Evolutionary conservation across 2,888 invertebrate genomes (phyloP).

Genomic region (Junonia oenone): DNA sequence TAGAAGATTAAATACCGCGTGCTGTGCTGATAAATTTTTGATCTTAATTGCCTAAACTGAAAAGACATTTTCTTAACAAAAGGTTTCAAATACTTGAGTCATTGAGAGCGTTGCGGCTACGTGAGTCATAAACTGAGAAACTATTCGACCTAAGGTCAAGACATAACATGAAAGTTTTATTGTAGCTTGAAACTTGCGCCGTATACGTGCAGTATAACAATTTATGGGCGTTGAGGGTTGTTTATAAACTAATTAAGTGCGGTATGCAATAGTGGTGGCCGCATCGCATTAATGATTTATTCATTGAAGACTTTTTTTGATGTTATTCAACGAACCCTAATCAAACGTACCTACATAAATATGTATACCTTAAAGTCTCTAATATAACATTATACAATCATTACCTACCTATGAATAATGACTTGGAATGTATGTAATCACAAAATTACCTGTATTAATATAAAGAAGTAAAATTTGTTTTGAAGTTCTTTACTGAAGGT

Average conservation of each 20-base stretch:
- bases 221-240: conserved; percentile 10
- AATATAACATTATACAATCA: too few species aligned
- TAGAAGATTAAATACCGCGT: not conserved
- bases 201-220: conserved; percentile 4
- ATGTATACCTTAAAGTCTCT: too few species aligned
- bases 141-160: conserved; percentile 49
- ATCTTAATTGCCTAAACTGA: not conserved
- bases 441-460: too few species aligned
- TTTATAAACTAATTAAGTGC: conserved; percentile 5
- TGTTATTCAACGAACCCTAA: not conserved
- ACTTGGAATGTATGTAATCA: too few species aligned
- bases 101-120: conserved; percentile 16
- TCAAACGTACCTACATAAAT: too few species aligned
- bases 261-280: not conserved
- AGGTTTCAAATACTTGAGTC: conserved; percentile 6
- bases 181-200: conserved; percentile 25
- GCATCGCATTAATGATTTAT: not conserved
- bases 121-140: conserved; percentile 53
- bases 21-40: not conserved
- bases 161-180: conserved; percentile 51
- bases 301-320: not conserved
- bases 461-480: too few species aligned
- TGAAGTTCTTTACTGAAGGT: too few species aligned
- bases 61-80: not conserved
- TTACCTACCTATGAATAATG: too few species aligned